Evolutionary conservation across 2,113 vertebrate species (phyloP).

Genomic region (Ciconia boyciana): DNA sequence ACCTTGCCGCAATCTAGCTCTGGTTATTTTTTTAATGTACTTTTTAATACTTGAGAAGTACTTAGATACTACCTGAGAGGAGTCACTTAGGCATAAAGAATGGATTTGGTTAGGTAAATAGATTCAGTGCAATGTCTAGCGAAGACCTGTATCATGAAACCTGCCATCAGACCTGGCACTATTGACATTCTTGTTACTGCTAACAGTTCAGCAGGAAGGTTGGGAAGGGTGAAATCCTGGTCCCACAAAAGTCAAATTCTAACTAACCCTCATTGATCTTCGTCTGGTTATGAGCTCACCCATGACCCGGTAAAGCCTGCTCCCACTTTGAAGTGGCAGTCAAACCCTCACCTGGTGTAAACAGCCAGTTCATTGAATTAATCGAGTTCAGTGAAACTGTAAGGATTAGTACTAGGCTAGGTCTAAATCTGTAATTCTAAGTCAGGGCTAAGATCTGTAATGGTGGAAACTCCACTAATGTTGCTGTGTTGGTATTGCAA

Average conservation of each 20-base stretch:
- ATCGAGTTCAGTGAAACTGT: not conserved
- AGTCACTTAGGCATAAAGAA: not conserved
- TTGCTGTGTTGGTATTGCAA: not conserved
- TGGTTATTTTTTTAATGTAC: not conserved
- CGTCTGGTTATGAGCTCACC: not conserved
- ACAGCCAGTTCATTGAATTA: not conserved
- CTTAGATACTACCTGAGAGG: not conserved
- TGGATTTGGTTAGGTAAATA: not conserved
- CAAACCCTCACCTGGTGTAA: not conserved
- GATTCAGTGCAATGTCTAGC: not conserved
- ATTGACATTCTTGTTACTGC: not conserved
- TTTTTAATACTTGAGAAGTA: not conserved
- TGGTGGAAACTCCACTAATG: not conserved
- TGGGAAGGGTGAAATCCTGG: not conserved
- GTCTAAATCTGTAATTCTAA: not conserved
- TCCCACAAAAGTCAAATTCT: not conserved
- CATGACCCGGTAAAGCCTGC: not conserved
- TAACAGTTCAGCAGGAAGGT: not conserved
- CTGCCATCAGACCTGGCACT: not conserved
- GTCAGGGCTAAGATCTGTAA: not conserved
- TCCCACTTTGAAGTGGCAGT: not conserved
- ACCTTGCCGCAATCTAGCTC: not conserved
- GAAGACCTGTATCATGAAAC: not conserved
- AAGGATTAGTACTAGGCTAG: not conserved
- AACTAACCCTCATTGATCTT: not conserved